These are phyloP conservation scores for Caenorhabditis panamensis DNA, from an alignment of 2,888 invertebrate genomes.

Conservation along the genomic window DNA sequence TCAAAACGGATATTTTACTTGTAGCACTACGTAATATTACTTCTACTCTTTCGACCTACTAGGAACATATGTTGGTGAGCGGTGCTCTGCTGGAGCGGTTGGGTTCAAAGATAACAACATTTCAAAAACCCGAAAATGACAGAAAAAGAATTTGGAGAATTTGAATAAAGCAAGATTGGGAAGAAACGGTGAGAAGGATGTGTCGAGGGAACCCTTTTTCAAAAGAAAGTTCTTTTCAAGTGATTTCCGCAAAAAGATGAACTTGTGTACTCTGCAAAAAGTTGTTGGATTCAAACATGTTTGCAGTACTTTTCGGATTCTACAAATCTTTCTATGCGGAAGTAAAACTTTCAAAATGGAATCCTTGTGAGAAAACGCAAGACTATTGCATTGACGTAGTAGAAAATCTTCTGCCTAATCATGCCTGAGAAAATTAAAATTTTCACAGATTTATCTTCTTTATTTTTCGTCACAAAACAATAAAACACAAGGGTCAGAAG, in stretches of 20 bases:
- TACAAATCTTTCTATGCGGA: background rate
- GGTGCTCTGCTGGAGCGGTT: background rate
- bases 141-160: background rate
- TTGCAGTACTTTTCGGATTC: too few relatives aligned
- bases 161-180: background rate
- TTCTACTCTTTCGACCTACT: background rate
- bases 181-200: background rate
- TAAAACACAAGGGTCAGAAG: slow-evolving; percentile 14
- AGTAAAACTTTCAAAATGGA: background rate
- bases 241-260: background rate
- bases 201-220: background rate
- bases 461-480: background rate
- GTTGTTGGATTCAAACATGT: too few relatives aligned
- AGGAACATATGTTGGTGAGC: background rate
- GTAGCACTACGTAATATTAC: too few relatives aligned
- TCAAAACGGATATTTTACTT: too few relatives aligned
- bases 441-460: slow-evolving; percentile 10
- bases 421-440: slow-evolving; percentile 28
- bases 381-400: slow-evolving; percentile 12
- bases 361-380: slow-evolving; percentile 1
- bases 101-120: slow-evolving; percentile 47
- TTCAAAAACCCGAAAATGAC: background rate
- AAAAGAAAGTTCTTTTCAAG: background rate
- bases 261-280: background rate
- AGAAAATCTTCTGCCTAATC: slow-evolving; percentile 10